Conservation (phyloP, 2,113 vertebrate genomes). For the Chionomys nivalis region DNA sequence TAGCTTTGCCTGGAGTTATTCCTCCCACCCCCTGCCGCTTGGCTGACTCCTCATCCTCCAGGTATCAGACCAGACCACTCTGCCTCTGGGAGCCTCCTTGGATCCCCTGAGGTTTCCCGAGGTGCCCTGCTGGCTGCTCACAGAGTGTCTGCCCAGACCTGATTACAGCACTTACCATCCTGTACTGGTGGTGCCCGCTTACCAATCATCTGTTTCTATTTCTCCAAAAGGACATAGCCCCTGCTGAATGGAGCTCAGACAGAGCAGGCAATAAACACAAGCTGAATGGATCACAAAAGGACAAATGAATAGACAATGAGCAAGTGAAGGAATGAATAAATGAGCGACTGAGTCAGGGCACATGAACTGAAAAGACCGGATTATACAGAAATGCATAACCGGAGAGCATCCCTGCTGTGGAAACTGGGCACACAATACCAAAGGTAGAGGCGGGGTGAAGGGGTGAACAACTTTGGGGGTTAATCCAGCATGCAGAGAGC, state of each 20-base stretch:
- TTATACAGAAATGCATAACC: neutral
- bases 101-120: neutral
- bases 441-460: neutral
- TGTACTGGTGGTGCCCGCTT: neutral
- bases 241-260: constrained; percentile 31
- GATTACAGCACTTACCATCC: neutral
- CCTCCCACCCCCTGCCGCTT: neutral
- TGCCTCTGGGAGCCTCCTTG: neutral
- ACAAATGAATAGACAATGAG: neutral
- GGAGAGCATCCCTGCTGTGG: neutral
- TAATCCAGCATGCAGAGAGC: neutral
- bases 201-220: neutral
- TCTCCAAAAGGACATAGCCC: neutral
- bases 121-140: neutral
- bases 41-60: neutral
- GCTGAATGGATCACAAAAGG: constrained; percentile 36
- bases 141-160: neutral
- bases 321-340: neutral
- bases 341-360: neutral
- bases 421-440: neutral
- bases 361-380: constrained; percentile 18
- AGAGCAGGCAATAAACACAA: neutral
- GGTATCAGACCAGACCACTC: constrained; percentile 12
- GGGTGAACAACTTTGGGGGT: neutral
- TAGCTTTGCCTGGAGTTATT: neutral